Evolutionary conservation across 1,140 invertebrate species (phyloP).

Genomic region (Cyclargus thomasi): DNA sequence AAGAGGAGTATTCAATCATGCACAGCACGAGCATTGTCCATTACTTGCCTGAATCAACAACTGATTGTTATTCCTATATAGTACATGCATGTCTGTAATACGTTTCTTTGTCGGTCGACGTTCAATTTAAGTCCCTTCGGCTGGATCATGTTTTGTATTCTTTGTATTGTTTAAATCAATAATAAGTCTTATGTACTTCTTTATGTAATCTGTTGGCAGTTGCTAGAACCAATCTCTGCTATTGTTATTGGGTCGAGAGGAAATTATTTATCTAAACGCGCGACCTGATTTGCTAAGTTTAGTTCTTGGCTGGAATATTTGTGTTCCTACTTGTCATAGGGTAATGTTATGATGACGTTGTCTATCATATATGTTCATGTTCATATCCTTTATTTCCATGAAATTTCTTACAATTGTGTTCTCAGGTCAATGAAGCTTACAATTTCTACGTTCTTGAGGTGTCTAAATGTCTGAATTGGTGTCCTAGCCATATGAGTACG

Average conservation of each 20-base stretch:
- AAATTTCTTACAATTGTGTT: too few relatives aligned
- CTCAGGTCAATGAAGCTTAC: too few relatives aligned
- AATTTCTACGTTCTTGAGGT: too few relatives aligned
- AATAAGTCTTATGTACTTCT: not conserved
- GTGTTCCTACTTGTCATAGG: not conserved
- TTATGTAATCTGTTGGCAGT: not conserved
- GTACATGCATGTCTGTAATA: slow-evolving; percentile 19
- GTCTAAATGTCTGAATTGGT: too few relatives aligned
- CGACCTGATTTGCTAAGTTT: not conserved
- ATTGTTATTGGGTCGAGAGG: too few relatives aligned
- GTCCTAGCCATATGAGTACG: too few relatives aligned
- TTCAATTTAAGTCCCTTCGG: slow-evolving; percentile 17
- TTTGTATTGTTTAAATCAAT: not conserved
- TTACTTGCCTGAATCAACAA: slow-evolving; percentile 35
- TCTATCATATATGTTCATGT: too few relatives aligned
- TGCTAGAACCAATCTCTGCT: not conserved
- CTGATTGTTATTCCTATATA: slow-evolving; percentile 52
- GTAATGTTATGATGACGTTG: too few relatives aligned
- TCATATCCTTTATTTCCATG: too few relatives aligned
- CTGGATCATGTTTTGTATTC: slow-evolving; percentile 2
- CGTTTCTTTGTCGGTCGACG: slow-evolving; percentile 18
- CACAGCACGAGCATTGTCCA: slow-evolving; percentile 12
- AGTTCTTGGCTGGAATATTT: not conserved
- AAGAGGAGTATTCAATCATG: slow-evolving; percentile 14
- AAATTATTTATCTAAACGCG: not conserved